Conservation (phyloP, 2,888 invertebrate genomes). For the Amiota minor region DNA sequence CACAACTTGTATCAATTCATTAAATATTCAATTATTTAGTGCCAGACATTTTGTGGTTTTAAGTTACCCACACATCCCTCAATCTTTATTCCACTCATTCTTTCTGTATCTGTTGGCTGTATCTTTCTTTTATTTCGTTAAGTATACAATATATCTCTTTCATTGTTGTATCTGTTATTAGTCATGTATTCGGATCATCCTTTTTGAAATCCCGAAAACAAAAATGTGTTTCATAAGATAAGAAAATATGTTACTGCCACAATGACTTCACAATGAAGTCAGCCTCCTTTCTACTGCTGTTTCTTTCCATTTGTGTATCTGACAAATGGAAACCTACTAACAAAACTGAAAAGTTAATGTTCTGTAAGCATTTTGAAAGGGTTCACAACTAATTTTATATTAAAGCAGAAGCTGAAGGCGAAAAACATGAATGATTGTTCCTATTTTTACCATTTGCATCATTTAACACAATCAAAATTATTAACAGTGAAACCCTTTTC, state of each 20-base stretch:
- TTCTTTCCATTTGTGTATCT: conserved; percentile 42
- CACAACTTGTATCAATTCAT: no score
- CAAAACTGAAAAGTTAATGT: conserved; percentile 56
- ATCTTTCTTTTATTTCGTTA: no score
- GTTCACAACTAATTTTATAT: conserved; percentile 33
- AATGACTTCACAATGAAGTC: conserved; percentile 14
- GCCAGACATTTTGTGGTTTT: no score
- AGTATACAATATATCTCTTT: no score
- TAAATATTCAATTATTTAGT: no score
- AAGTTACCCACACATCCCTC: no score
- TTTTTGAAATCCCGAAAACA: conserved; percentile 1
- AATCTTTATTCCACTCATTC: no score
- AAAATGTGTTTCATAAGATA: no score
- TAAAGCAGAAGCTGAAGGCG: no score
- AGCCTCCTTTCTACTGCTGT: conserved; percentile 30
- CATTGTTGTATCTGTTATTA: conserved; percentile 16
- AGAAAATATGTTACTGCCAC: no score
- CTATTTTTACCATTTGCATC: conserved; percentile 41
- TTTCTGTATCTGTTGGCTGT: no score
- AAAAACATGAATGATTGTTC: not conserved
- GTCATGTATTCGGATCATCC: not conserved
- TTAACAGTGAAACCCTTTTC: conserved; percentile 42
- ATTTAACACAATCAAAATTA: conserved; percentile 65
- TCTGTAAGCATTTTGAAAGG: conserved; percentile 57
- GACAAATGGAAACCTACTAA: no score